A percentile compares a stretch with the other conserved stretches of the same genome.
Conservation (phyloP, 2,888 invertebrate species). For the Drosophila monieri region DNA sequence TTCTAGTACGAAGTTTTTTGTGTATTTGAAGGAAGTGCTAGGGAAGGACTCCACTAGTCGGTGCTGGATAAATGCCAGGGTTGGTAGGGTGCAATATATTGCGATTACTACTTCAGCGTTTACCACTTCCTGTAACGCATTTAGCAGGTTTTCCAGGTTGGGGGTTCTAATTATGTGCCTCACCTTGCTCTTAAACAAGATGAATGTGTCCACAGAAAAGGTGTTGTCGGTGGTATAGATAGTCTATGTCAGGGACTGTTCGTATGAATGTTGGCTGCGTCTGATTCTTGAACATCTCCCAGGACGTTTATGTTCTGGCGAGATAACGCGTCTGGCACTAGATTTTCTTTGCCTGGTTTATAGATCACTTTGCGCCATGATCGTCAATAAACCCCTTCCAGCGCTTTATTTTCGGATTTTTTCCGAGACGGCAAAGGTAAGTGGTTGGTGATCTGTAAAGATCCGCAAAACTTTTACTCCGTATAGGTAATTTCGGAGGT, state of each 20-base stretch:
- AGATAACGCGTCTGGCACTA: constrained; percentile 22
- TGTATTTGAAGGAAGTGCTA: too few relatives aligned
- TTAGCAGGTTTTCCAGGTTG: constrained; percentile 15
- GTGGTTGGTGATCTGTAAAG: too few relatives aligned
- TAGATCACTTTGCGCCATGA: neutral
- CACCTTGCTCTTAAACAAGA: too few relatives aligned
- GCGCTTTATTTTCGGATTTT: neutral
- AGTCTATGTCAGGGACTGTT: too few relatives aligned
- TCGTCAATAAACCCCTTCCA: constrained; percentile 9
- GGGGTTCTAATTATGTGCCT: constrained; percentile 31
- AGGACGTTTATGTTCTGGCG: constrained; percentile 23
- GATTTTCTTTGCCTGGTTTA: constrained; percentile 25
- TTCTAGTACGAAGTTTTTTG: neutral
- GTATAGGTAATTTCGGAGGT: too few relatives aligned
- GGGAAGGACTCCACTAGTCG: too few relatives aligned
- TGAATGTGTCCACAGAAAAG: too few relatives aligned
- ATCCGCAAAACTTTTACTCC: too few relatives aligned
- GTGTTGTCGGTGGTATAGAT: too few relatives aligned
- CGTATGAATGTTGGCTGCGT: constrained; percentile 31
- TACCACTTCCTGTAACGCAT: neutral
- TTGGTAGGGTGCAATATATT: constrained; percentile 13
- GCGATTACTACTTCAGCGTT: constrained; percentile 7
- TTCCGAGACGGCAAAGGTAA: too few relatives aligned
- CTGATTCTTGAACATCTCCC: constrained; percentile 15
- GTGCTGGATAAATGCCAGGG: constrained; percentile 5